Evolutionary conservation across 1,140 invertebrate species (phyloP), one percentile per base, ranked within the genome.

Genomic region (Matsumurasca onukii): DNA sequence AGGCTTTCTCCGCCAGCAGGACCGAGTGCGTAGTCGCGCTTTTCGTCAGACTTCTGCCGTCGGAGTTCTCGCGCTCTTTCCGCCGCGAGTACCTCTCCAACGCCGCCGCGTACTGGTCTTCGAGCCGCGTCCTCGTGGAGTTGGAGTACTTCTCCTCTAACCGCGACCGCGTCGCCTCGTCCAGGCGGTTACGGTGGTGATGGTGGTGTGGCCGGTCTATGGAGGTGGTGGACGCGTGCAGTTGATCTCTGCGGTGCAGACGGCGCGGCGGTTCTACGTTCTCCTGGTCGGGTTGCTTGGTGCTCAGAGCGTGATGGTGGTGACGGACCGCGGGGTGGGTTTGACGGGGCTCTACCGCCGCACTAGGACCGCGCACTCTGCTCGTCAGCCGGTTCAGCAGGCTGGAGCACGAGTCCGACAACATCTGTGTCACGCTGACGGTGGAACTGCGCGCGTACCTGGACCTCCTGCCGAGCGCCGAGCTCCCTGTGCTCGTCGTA

Each of bases 371-470:
- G 31, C 91, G 84, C 2, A 87, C 85, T 31, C 82, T 77, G 31
- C 88, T 87, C 0, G 90, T 89, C 71, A 94, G 80, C 55, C 91
- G 82, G 73, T 93, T 91, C 66, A 94, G 83, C 29, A 94, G 83
- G 79, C 85, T 94, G 70, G 90, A 89, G 79, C 91, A 94, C 68
- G 91, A 92, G 75, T 94, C 91, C 61, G 86, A 90, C 68, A 94
- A 80, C 70, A 94, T 80, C 78, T 94, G 92, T 52, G 91, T 91
- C 66, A 94, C 91, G 80, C 91, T 93, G 12, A 87, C 83, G 17
- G 90, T 91, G 30, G 90, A 90, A 22, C 90, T 87, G 22, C 91
- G 86, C 45, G 86, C 81, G 78, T 92, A 92, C 84, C 83, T 68
- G 86, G 83, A 22, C 80, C 77, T 39, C 77, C 76, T 78, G 76